phyloP scores from a whole-genome alignment of 1,140 invertebrate species.

The Holotrichia oblita region DNA sequence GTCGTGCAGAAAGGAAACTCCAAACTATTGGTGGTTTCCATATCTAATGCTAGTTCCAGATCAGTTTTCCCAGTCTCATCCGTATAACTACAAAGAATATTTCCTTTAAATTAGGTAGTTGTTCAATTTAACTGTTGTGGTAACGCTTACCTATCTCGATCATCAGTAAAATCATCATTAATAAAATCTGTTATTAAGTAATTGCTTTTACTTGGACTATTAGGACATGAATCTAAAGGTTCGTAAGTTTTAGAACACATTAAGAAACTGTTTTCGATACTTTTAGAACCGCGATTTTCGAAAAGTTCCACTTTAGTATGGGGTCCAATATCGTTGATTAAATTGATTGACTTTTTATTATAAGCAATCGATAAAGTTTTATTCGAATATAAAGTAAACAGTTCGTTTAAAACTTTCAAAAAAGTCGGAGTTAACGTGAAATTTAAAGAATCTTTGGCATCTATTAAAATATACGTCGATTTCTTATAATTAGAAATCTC shows the following conservation, averaged over 20 bases:
- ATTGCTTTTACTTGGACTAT: slow-evolving; percentile 65
- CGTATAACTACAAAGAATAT: slow-evolving; percentile 38
- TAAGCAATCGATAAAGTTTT: slow-evolving; percentile 58
- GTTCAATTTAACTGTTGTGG: slow-evolving; percentile 7
- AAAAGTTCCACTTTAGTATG: slow-evolving; percentile 67
- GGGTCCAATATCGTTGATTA: slow-evolving; percentile 70
- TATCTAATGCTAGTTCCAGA: slow-evolving; percentile 54
- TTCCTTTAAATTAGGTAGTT: background rate
- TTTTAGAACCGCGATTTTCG: slow-evolving; percentile 64
- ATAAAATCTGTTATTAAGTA: slow-evolving; percentile 47
- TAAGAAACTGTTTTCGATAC: slow-evolving; percentile 63
- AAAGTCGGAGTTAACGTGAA: slow-evolving; percentile 74
- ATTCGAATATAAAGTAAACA: slow-evolving; percentile 66
- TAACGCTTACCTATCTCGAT: slow-evolving; percentile 63
- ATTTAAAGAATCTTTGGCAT: slow-evolving; percentile 73
- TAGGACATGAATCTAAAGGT: slow-evolving; percentile 68
- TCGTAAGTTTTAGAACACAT: slow-evolving; percentile 65
- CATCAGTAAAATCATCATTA: slow-evolving; percentile 59
- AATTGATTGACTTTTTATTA: slow-evolving; percentile 58
- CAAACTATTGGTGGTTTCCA: slow-evolving; percentile 56
- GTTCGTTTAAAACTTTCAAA: slow-evolving; percentile 68
- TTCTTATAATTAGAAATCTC: slow-evolving; percentile 62
- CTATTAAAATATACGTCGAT: slow-evolving; percentile 75
- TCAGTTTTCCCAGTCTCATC: slow-evolving; percentile 49
- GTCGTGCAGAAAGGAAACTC: slow-evolving; percentile 65